phyloP scores from a whole-genome alignment of 2,888 invertebrate genomes.

The Aspidiotus rigidus region DNA sequence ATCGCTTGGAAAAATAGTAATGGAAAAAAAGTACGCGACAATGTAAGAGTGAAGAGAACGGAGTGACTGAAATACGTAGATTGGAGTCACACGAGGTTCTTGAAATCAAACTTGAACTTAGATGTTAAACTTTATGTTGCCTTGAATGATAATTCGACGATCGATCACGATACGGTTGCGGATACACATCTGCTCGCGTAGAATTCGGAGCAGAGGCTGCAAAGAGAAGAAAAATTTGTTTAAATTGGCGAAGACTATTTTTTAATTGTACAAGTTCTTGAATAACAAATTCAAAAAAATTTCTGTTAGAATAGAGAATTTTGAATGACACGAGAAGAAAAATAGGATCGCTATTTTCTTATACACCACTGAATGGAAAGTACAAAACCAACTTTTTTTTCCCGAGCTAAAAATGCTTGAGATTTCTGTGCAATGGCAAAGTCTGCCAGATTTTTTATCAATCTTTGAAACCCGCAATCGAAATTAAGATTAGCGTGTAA shows the following conservation, averaged over 20 bases:
- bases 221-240: neutral
- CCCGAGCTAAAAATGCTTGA: neutral
- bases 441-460: too few relatives aligned
- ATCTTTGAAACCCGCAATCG: too few relatives aligned
- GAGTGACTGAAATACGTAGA: neutral
- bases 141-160: constrained; percentile 3
- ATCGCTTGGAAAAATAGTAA: neutral
- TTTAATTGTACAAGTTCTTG: too few relatives aligned
- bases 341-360: too few relatives aligned
- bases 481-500: too few relatives aligned
- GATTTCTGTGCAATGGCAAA: neutral
- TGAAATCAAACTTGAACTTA: neutral
- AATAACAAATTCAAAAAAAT: too few relatives aligned
- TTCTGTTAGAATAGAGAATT: too few relatives aligned
- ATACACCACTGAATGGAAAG: too few relatives aligned
- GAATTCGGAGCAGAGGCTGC: constrained; percentile 21
- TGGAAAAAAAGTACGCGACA: neutral
- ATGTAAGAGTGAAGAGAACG: neutral
- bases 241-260: too few relatives aligned
- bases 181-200: constrained; percentile 25
- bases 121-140: constrained; percentile 24
- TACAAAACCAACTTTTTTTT: neutral
- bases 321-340: too few relatives aligned
- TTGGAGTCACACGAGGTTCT: neutral
- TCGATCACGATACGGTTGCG: constrained; percentile 23